phyloP scores from a whole-genome alignment of 2,888 invertebrate species.

The Muschampia plurimacula region DNA sequence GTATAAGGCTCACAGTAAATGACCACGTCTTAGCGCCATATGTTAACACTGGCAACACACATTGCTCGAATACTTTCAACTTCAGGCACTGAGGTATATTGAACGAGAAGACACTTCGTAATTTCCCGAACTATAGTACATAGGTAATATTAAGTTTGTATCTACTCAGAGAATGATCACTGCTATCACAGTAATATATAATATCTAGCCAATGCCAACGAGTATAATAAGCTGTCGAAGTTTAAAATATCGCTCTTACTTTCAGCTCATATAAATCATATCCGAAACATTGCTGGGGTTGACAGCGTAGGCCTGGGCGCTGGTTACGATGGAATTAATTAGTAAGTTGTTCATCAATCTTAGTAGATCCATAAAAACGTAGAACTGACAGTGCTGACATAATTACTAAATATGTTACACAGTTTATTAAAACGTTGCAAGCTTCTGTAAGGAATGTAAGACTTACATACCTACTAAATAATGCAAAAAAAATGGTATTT shows the following conservation, averaged over 20 bases:
- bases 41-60: no score
- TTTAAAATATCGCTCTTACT: conserved; percentile 49
- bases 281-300: conserved; percentile 93
- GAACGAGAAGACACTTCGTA: no score
- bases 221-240: conserved; percentile 20
- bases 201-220: no score
- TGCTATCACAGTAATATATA: no score
- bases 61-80: no score
- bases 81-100: no score
- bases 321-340: conserved; percentile 96
- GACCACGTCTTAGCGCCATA: no score
- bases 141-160: no score
- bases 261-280: conserved; percentile 96
- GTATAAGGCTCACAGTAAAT: no score
- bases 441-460: not conserved
- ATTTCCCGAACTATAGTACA: no score
- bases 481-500: no score
- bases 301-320: conserved; percentile 96
- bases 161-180: no score
- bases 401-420: not conserved
- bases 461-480: not conserved
- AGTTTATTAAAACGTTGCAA: not conserved
- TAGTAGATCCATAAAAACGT: conserved; percentile 20
- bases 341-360: conserved; percentile 87
- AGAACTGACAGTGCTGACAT: conserved; percentile 17